A percentile compares a stretch with the other conserved stretches of the same genome.
phyloP scores from a whole-genome alignment of 2,888 invertebrate genomes.

The Napeogenes sylphis region DNA sequence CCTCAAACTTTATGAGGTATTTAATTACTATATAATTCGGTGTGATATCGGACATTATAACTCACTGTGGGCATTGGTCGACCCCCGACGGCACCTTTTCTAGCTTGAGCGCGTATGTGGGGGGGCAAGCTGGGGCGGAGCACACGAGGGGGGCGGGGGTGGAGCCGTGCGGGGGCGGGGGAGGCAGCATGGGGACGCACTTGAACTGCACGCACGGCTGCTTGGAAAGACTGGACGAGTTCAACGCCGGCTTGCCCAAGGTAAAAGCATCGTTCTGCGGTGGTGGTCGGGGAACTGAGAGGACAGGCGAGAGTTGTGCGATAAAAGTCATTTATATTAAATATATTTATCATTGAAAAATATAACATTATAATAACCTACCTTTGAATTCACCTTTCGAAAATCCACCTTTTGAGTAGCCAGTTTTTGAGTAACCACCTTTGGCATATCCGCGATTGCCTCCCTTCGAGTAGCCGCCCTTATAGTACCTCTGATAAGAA shows the following conservation, averaged over 20 bases:
- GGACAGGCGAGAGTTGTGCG: neutral
- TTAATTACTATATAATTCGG: neutral
- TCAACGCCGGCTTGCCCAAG: constrained; percentile 52
- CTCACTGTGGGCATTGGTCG: constrained; percentile 74
- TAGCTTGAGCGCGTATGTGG: constrained; percentile 75
- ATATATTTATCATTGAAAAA: neutral
- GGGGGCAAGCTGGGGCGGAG: constrained; percentile 77
- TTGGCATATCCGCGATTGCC: constrained; percentile 36
- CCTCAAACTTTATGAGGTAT: neutral
- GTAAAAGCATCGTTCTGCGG: constrained; percentile 53
- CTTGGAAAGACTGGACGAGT: constrained; percentile 26
- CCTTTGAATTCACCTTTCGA: constrained; percentile 39
- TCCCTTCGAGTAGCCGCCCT: constrained; percentile 44
- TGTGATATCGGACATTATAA: constrained; percentile 15
- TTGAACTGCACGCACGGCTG: constrained; percentile 73
- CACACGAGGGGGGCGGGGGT: constrained; percentile 53
- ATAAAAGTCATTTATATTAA: neutral
- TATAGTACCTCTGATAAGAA: constrained; percentile 59
- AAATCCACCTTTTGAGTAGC: constrained; percentile 48
- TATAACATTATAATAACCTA: constrained; percentile 19
- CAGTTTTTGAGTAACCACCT: constrained; percentile 37
- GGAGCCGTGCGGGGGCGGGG: constrained; percentile 55
- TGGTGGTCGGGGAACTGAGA: constrained; percentile 38
- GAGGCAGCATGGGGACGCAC: constrained; percentile 72
- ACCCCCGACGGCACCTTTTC: constrained; percentile 48